Evolutionary conservation across 2,888 invertebrate species (phyloP).

Genomic region (Masnerella sp.): DNA sequence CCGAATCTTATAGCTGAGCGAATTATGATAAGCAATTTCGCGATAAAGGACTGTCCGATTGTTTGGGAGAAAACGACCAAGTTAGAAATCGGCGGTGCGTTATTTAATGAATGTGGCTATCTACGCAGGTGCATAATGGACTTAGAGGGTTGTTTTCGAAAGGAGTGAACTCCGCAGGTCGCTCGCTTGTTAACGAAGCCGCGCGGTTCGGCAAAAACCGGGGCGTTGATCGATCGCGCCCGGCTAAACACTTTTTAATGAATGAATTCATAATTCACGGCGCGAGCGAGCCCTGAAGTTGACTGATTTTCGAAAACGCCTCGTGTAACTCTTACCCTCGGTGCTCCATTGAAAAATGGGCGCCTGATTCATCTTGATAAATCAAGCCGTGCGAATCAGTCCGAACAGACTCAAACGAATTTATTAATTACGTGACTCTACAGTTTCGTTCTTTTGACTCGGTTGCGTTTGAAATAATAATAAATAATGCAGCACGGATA

Average conservation of each 20-base stretch:
- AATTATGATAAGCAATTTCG: too few relatives aligned
- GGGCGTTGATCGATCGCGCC: constrained; percentile 5
- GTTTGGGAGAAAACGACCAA: too few relatives aligned
- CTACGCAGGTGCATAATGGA: constrained; percentile 43
- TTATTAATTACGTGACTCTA: constrained; percentile 48
- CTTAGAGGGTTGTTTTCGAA: constrained; percentile 35
- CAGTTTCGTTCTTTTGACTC: constrained; percentile 43
- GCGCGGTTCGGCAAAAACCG: too few relatives aligned
- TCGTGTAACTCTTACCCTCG: constrained; percentile 55
- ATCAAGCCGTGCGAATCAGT: constrained; percentile 47
- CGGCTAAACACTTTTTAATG: constrained; percentile 28
- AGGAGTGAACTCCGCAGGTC: constrained; percentile 44
- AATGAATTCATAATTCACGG: constrained; percentile 34
- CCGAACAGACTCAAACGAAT: constrained; percentile 41
- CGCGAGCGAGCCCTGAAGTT: constrained; percentile 46
- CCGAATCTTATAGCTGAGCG: too few relatives aligned
- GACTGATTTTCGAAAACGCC: constrained; percentile 56
- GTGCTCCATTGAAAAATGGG: constrained; percentile 49
- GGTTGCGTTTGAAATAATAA: constrained; percentile 40
- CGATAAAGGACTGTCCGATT: too few relatives aligned
- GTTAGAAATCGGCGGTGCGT: too few relatives aligned
- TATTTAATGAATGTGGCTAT: constrained; percentile 33
- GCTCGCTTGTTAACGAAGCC: too few relatives aligned
- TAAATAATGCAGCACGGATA: constrained; percentile 44
- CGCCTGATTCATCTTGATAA: constrained; percentile 51